Evolutionary conservation across 2,113 vertebrate species (phyloP).

Genomic region (Monarcha castaneiventris): DNA sequence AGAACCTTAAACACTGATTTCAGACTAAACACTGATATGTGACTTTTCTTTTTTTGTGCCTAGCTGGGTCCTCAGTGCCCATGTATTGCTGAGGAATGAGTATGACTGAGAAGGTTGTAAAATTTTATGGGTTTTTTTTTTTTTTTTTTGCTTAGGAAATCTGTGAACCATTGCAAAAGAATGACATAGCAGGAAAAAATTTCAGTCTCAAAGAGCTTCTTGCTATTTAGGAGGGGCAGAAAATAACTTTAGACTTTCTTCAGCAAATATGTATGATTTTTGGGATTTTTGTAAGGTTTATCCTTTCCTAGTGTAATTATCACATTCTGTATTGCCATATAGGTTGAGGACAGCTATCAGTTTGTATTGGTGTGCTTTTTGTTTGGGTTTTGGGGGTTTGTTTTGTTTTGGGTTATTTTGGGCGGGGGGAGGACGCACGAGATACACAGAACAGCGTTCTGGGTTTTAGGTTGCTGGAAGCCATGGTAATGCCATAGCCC

Average conservation of each 20-base stretch:
- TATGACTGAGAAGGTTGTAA: background rate
- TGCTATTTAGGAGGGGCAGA: background rate
- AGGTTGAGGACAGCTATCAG: background rate
- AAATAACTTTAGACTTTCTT: background rate
- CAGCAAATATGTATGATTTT: background rate
- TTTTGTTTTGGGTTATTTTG: background rate
- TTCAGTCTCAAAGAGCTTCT: background rate
- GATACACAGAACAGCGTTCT: background rate
- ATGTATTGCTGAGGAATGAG: background rate
- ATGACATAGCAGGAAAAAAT: background rate
- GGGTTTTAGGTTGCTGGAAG: background rate
- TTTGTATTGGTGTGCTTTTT: background rate
- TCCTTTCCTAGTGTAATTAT: background rate
- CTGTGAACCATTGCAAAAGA: background rate
- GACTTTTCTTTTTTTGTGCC: background rate
- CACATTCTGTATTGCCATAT: background rate
- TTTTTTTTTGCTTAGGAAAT: background rate
- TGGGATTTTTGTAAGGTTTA: background rate
- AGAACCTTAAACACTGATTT: background rate
- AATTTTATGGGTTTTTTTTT: background rate
- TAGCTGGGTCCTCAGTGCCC: background rate
- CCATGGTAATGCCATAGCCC: background rate
- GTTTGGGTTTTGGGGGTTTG: background rate
- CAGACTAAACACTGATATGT: background rate
- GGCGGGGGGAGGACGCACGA: fast-evolving